phyloP scores from a whole-genome alignment of 2,113 vertebrate genomes.

The Cairina moschata region DNA sequence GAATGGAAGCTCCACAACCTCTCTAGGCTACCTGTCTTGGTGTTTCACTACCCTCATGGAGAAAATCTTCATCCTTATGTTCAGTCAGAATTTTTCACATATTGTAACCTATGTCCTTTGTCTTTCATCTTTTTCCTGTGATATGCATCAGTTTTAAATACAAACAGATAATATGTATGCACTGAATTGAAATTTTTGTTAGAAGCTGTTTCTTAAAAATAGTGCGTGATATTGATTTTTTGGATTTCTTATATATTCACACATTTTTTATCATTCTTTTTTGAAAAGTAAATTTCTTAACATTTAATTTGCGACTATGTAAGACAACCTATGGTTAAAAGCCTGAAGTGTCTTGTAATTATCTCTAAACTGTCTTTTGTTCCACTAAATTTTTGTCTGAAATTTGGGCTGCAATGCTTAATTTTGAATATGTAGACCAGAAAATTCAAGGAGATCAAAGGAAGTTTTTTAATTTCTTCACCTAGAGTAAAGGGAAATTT shows the following conservation, averaged over 20 bases:
- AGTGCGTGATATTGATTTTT: background rate
- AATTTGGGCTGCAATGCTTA: background rate
- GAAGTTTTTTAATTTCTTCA: background rate
- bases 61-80: background rate
- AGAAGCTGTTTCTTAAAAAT: background rate
- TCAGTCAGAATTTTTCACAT: background rate
- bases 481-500: background rate
- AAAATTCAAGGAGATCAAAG: background rate
- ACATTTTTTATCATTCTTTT: background rate
- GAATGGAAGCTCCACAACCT: background rate
- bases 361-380: background rate
- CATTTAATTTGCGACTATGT: background rate
- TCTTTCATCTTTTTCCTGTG: background rate
- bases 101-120: background rate
- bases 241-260: background rate
- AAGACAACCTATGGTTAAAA: background rate
- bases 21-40: background rate
- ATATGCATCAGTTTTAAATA: background rate
- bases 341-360: background rate
- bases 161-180: background rate
- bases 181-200: background rate
- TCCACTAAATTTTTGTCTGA: background rate
- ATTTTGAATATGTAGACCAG: background rate
- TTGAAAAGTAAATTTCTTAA: background rate
- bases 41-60: accelerated